Percentiles rank a stretch among this genome's conserved stretches.
phyloP scores from a whole-genome alignment of 2,113 vertebrate genomes.

The Xiphophorus hellerii region DNA sequence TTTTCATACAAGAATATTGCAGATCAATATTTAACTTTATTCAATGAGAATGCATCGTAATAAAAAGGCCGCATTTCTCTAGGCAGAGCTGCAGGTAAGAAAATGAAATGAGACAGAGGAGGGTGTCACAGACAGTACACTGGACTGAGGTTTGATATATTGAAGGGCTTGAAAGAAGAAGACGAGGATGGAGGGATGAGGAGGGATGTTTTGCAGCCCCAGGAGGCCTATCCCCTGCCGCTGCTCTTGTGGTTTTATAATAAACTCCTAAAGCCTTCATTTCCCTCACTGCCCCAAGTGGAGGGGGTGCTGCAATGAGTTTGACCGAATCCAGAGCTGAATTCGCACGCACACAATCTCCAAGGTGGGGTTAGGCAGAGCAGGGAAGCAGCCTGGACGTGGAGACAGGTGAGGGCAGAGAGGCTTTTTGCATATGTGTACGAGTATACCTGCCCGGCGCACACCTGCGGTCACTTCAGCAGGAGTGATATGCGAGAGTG shows the following conservation, averaged over 20 bases:
- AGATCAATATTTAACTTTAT: constrained; percentile 73
- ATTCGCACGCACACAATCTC: constrained; percentile 83
- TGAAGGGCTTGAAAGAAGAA: constrained; percentile 58
- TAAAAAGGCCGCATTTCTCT: constrained; percentile 10
- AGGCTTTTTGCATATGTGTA: constrained; percentile 63
- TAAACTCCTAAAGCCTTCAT: constrained; percentile 85
- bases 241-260: constrained; percentile 82
- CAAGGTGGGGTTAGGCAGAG: constrained; percentile 54
- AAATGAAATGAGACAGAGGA: constrained; percentile 17
- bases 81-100: constrained; percentile 11
- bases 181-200: constrained; percentile 68
- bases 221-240: constrained; percentile 73
- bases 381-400: constrained; percentile 48
- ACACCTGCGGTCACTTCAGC: constrained; percentile 73
- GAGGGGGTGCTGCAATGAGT: constrained; percentile 56
- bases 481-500: constrained; percentile 39
- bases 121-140: constrained; percentile 33
- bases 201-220: constrained; percentile 60
- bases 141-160: constrained; percentile 46
- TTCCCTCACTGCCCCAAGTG: constrained; percentile 76
- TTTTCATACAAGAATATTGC: constrained; percentile 45
- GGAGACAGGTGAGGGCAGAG: constrained; percentile 61
- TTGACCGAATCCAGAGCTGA: constrained; percentile 60
- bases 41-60: constrained; percentile 11
- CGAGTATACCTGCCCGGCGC: constrained; percentile 53